Evolutionary conservation across 2,797 vertebrate species (phyloP), one percentile per base, ranked within the genome.

Genomic region (Poeciliopsis turneri): DNA sequence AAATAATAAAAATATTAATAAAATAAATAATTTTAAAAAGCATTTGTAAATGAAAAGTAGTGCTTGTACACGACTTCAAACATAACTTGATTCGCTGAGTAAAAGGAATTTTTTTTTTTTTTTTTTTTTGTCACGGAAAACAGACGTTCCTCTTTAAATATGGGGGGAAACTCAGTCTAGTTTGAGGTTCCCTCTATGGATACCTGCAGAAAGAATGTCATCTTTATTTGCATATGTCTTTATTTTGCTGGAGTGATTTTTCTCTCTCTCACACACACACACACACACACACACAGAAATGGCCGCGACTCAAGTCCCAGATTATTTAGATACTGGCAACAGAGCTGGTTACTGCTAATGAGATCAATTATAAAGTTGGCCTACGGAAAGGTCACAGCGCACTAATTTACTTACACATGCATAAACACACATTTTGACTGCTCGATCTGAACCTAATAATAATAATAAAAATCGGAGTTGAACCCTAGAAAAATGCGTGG

Each of bases 321-420:
- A 93, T 93, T 92, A 92, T 91, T 92, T 77, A 90, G 90, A 91
- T 93, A 81, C 92, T 91, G 84, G 83, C 76, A 86, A 77, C 84
- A 80, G 90, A 89, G 83, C 84, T 81, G 88, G 88, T 90, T 87
- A 85, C 23, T 2, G 55, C 86, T 93, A 91, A 93, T 87, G 80
- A 82, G 90, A 92, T 93, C 89, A 90, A 89, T 93, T 87, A 88
- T 87, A 73, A 92, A 92, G 92, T 88, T 83, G 84, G 80, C 75
- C 79, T 41, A 15, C 86, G 84, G 87, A 88, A 80, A 84, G 61
- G 66, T 82, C 39, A 46, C 76, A 82, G 11, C 76, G 73, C 75
- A 82, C 76, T 69, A 61, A 53, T 11, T 39, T 25, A 66, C 9
- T 4, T 49, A 7, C 10, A 5, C 5, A 30, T 45, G 8, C 57